Percentiles rank a stretch among this genome's conserved stretches.
phyloP scores from a whole-genome alignment of 2,888 invertebrate genomes.

The Ectemnius cavifrons region DNA sequence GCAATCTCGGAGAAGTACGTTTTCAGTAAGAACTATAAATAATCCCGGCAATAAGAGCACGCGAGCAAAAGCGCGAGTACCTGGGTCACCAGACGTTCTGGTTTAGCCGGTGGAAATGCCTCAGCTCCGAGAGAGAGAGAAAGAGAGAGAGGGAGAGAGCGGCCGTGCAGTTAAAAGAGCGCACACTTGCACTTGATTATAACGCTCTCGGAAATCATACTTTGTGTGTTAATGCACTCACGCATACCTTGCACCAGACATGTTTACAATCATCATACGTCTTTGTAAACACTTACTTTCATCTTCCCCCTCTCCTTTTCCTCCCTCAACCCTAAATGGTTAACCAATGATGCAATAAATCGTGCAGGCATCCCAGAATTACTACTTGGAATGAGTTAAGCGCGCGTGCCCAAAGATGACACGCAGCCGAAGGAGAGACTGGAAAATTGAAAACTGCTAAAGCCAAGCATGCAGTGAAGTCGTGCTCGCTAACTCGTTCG shows the following conservation, averaged over 20 bases:
- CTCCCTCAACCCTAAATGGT: no score
- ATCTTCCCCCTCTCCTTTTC: no score
- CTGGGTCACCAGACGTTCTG: constrained; percentile 54
- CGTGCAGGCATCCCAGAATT: not conserved
- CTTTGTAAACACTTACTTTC: no score
- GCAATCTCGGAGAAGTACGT: constrained; percentile 56
- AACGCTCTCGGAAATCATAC: no score
- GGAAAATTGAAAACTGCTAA: constrained; percentile 5
- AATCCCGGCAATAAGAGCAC: constrained; percentile 53
- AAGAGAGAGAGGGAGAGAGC: no score
- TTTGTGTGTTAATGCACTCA: no score
- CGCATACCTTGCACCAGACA: no score
- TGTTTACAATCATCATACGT: no score
- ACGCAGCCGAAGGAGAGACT: no score
- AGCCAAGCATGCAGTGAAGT: constrained; percentile 14
- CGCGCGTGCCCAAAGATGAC: no score
- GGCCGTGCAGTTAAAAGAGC: not conserved
- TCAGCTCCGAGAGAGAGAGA: not conserved
- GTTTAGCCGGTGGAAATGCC: constrained; percentile 37
- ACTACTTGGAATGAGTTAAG: not conserved
- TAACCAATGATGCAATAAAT: no score
- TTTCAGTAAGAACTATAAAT: constrained; percentile 63
- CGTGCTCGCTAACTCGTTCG: constrained; percentile 2
- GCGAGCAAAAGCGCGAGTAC: constrained; percentile 45
- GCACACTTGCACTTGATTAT: not conserved